These are phyloP conservation scores for Eristalis tenax DNA, from an alignment of 2,888 invertebrate genomes.

Conservation along the genomic window DNA sequence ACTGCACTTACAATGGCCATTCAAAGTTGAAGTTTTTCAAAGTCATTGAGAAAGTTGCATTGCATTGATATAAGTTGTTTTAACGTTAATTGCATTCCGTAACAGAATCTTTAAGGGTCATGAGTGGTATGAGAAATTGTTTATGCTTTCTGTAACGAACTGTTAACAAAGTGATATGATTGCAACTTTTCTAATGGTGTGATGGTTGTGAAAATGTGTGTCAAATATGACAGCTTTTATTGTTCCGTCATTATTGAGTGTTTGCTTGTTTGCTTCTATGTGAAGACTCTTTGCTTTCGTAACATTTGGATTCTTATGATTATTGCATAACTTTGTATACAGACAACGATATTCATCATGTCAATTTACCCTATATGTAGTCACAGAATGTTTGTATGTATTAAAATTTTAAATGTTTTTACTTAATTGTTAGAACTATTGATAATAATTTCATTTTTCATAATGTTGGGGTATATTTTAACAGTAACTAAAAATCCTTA, in stretches of 20 bases:
- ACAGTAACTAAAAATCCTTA: too few species aligned
- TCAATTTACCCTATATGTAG: too few species aligned
- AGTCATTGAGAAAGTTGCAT: slow-evolving; percentile 45
- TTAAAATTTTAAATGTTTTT: too few species aligned
- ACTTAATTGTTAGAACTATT: too few species aligned
- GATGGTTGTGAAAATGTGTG: neutral
- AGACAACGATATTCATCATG: too few species aligned
- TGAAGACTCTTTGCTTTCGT: too few species aligned
- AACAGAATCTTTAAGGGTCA: slow-evolving; percentile 7
- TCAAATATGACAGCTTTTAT: neutral
- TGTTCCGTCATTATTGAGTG: neutral
- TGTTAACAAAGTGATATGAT: neutral
- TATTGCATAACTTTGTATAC: too few species aligned
- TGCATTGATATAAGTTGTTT: slow-evolving; percentile 20
- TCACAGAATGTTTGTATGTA: too few species aligned
- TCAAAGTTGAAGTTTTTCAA: slow-evolving; percentile 10
- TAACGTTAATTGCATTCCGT: neutral
- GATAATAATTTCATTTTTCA: too few species aligned
- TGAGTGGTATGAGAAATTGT: neutral
- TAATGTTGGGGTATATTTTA: too few species aligned
- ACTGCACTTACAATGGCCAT: slow-evolving; percentile 18
- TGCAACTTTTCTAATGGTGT: neutral
- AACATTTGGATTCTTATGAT: too few species aligned
- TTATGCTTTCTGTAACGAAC: neutral
- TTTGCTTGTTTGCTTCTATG: too few species aligned